Base-by-base conservation (phyloP, 2,113 vertebrate species). In the Grus americana region DNA sequence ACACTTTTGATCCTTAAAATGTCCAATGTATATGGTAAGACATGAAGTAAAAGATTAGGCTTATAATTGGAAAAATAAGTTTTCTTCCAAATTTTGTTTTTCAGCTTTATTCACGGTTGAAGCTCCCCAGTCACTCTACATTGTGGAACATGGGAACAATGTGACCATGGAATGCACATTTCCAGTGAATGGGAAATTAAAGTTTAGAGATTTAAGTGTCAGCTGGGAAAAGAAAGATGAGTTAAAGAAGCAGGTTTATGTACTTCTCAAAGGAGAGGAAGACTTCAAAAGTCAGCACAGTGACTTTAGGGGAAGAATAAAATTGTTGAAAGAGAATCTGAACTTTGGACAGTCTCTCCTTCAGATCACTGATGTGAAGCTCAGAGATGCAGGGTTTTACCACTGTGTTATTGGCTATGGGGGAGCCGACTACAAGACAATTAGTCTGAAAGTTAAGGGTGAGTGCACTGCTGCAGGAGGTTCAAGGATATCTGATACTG, bases 101-200 rank as follows among this genome's bases (percentile, higher is more conserved):
- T 61, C 97, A 99, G 99, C 97, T 54, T 96, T 99, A 74, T 99
- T 99, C 93, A 98, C 97, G 5, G 98, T 99, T 57, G 96, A 98
- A 70, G 97, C 98, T 23, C 97, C 97, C 32, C 96, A 81, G 66
- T 79, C 91, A 15, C 36, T 34, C 4, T 98, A 98, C 26, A 58
- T 12, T 7, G 98, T 98, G 17, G 98, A 98, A 66, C 97, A 98
- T 11, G 98, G 98, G 32, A 96, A 66, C 70, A 98, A 98, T 3
- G 97, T 99, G 38, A 98, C 97, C 20, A 97, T 99, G 96, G 98
- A 98, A 92, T 99, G 99, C 94, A 97, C 26, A 20, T 99, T 99
- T 97, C 96, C 97, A 40, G 96, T 98, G 27, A 83, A 97, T 6
- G n/a, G 94, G 24, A 54, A 67, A 32, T 36, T 95, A 22, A 63